Percentiles rank a stretch among this genome's conserved stretches.
phyloP scores from a whole-genome alignment of 2,797 vertebrate genomes.

The Bradypus variegatus region DNA sequence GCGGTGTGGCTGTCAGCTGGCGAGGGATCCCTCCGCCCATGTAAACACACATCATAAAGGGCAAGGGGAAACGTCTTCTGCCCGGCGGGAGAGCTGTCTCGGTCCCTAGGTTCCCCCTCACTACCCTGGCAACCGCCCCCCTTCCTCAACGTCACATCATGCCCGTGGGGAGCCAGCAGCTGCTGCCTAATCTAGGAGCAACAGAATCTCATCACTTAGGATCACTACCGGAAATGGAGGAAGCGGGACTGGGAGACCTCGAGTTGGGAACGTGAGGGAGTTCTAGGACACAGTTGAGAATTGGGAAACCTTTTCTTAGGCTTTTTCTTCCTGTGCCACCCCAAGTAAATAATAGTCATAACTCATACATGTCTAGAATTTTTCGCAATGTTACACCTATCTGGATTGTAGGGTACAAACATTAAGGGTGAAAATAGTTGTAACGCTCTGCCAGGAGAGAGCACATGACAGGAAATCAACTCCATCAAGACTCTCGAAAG shows the following conservation, averaged over 20 bases:
- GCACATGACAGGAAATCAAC: background rate
- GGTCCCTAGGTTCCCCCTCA: background rate
- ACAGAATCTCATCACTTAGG: background rate
- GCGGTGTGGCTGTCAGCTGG: conserved; percentile 86
- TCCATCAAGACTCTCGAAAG: background rate
- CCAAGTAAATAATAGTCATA: background rate
- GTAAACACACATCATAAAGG: conserved; percentile 83
- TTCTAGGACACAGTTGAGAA: background rate
- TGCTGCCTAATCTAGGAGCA: background rate
- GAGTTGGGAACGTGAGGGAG: background rate
- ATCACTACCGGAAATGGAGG: conserved; percentile 31
- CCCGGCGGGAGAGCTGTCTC: background rate
- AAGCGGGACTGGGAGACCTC: background rate
- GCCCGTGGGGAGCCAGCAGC: background rate
- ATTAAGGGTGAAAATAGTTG: background rate
- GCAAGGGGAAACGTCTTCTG: conserved; percentile 20
- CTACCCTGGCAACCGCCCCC: background rate
- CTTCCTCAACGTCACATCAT: background rate
- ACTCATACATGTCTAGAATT: background rate
- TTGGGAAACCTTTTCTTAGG: background rate
- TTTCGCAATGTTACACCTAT: background rate
- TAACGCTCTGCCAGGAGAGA: background rate
- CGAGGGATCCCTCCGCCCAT: conserved; percentile 85
- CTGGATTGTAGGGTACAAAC: background rate
- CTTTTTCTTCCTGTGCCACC: background rate